phyloP scores from a whole-genome alignment of 1,140 invertebrate species.

The Bombus soroeensis region DNA sequence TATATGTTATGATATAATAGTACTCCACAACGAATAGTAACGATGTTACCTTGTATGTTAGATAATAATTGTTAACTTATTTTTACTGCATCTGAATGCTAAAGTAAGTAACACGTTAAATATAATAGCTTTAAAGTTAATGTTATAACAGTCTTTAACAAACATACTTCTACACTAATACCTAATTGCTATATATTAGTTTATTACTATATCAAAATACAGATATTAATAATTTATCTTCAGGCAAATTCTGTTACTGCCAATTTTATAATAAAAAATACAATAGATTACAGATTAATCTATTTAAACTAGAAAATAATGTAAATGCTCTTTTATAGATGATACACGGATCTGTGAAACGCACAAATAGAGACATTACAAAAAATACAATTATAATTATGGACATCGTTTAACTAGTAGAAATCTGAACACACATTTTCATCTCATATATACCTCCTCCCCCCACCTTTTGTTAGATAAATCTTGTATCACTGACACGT shows the following conservation, averaged over 20 bases:
- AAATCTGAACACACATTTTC: neutral
- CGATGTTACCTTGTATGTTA: slow-evolving; percentile 13
- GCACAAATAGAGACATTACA: neutral
- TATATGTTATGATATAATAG: neutral
- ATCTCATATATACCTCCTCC: neutral
- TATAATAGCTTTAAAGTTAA: neutral
- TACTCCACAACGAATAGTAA: neutral
- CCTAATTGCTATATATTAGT: neutral
- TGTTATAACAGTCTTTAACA: neutral
- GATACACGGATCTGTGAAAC: neutral
- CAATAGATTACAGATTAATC: neutral
- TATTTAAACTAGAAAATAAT: neutral
- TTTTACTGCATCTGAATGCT: neutral
- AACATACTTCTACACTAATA: neutral
- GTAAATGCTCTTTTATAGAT: slow-evolving; percentile 5
- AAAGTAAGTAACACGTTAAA: neutral
- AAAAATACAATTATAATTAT: neutral
- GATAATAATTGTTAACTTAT: slow-evolving; percentile 1
- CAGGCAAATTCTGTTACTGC: neutral
- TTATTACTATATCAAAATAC: neutral
- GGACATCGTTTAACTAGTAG: neutral
- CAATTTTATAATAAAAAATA: neutral
- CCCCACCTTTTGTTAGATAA: neutral
- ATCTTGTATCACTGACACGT: neutral
- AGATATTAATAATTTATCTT: neutral